These are phyloP conservation scores for Daptonema setosum DNA, from an alignment of 2,888 invertebrate species.

Conservation along the genomic window DNA sequence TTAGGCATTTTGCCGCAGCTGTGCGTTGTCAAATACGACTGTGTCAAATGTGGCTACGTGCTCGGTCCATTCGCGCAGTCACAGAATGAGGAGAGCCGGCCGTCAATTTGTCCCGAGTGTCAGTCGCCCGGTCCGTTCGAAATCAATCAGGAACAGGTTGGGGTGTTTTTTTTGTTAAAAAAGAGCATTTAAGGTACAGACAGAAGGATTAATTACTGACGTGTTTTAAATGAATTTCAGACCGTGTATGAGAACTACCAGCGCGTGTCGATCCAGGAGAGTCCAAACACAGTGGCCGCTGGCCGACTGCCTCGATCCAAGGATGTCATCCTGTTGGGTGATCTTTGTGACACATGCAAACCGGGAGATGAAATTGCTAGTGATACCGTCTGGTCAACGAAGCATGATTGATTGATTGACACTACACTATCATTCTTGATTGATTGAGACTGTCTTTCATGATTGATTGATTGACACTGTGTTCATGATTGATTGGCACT, in stretches of 20 bases:
- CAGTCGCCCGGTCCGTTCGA: conserved; percentile 83
- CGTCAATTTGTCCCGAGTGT: conserved; percentile 90
- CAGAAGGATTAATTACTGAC: neutral
- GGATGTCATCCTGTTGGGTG: conserved; percentile 75
- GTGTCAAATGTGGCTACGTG: conserved; percentile 77
- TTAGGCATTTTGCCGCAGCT: conserved; percentile 75
- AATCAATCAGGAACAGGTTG: conserved; percentile 73
- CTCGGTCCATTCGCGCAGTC: conserved; percentile 87
- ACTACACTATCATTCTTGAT: no score
- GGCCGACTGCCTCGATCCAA: conserved; percentile 91
- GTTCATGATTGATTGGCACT: no score
- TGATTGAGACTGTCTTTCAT: no score
- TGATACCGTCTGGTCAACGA: no score
- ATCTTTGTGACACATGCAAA: conserved; percentile 86
- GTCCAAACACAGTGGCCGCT: conserved; percentile 86
- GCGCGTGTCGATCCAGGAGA: conserved; percentile 87
- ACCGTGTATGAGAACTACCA: conserved; percentile 95
- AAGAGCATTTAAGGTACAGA: neutral
- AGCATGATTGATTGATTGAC: no score
- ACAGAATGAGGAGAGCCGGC: conserved; percentile 71
- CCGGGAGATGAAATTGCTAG: conserved; percentile 84
- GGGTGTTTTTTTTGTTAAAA: neutral
- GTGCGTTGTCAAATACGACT: conserved; percentile 85
- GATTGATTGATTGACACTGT: no score
- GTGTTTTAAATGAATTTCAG: conserved; percentile 35